Evolutionary conservation across 2,113 vertebrate genomes (phyloP).

Genomic region (Epinephelus moara): DNA sequence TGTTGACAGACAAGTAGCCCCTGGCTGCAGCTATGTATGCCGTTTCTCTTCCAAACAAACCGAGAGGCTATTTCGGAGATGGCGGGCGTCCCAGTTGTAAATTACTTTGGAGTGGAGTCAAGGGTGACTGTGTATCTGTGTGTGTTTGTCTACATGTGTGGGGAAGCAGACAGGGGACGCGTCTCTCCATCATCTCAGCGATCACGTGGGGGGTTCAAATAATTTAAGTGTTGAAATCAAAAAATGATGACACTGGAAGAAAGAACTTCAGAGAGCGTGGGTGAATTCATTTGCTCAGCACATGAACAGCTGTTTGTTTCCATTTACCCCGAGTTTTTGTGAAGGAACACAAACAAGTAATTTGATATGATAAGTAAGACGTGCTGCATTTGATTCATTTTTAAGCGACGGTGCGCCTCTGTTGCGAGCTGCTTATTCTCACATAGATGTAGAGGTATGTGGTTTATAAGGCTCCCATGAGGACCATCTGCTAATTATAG

Average conservation of each 20-base stretch:
- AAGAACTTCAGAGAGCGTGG: slow-evolving; percentile 15
- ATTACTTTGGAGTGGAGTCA: slow-evolving; percentile 79
- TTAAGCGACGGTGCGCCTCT: slow-evolving; percentile 5
- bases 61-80: slow-evolving; percentile 68
- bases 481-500: slow-evolving; percentile 25
- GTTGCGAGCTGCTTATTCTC: neutral
- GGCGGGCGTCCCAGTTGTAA: slow-evolving; percentile 71
- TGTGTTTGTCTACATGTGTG: slow-evolving; percentile 32
- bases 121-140: slow-evolving; percentile 46
- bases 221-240: slow-evolving; percentile 18
- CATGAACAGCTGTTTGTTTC: slow-evolving; percentile 54
- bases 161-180: neutral
- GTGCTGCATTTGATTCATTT: slow-evolving; percentile 38
- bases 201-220: neutral
- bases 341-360: slow-evolving; percentile 46
- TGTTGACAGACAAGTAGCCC: slow-evolving; percentile 59
- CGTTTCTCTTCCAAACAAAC: slow-evolving; percentile 61
- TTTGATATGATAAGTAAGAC: slow-evolving; percentile 49
- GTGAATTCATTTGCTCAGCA: slow-evolving; percentile 33
- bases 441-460: neutral
- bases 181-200: slow-evolving; percentile 38
- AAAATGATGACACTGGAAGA: slow-evolving; percentile 35
- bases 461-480: slow-evolving; percentile 25
- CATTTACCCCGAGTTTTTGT: slow-evolving; percentile 21
- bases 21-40: slow-evolving; percentile 42